These are phyloP conservation scores for Osedax frankpressi DNA, from an alignment of 2,888 invertebrate genomes.

Conservation along the genomic window DNA sequence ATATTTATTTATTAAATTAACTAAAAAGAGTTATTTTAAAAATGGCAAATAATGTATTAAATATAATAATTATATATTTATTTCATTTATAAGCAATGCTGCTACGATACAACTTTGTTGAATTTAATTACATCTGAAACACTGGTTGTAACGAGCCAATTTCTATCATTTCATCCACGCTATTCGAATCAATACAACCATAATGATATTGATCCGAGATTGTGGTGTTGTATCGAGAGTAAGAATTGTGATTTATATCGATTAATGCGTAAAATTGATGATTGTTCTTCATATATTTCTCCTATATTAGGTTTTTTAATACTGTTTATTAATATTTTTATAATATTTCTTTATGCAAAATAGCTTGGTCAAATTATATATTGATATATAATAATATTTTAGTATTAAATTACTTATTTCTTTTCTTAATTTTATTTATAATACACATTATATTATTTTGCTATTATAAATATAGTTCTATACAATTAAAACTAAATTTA, in stretches of 20 bases:
- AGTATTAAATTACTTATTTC: neutral
- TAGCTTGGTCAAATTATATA: neutral
- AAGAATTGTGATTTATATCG: constrained; percentile 1
- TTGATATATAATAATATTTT: neutral
- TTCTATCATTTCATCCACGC: neutral
- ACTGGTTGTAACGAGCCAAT: constrained; percentile 2
- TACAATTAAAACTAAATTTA: neutral
- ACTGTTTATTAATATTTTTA: neutral
- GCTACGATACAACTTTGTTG: neutral
- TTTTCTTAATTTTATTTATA: neutral
- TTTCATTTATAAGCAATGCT: neutral
- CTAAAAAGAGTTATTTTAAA: too few relatives aligned
- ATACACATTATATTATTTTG: neutral
- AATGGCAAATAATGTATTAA: too few relatives aligned
- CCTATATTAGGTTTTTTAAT: neutral
- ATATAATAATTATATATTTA: neutral
- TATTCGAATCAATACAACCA: neutral
- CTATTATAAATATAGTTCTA: neutral
- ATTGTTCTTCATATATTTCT: neutral
- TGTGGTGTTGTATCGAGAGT: neutral
- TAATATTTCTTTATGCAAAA: neutral
- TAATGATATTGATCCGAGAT: neutral
- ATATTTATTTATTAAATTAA: too few relatives aligned
- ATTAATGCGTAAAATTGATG: neutral
- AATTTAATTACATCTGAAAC: neutral